phyloP scores from a whole-genome alignment of 1,140 invertebrate genomes.

The Asobara japonica region DNA sequence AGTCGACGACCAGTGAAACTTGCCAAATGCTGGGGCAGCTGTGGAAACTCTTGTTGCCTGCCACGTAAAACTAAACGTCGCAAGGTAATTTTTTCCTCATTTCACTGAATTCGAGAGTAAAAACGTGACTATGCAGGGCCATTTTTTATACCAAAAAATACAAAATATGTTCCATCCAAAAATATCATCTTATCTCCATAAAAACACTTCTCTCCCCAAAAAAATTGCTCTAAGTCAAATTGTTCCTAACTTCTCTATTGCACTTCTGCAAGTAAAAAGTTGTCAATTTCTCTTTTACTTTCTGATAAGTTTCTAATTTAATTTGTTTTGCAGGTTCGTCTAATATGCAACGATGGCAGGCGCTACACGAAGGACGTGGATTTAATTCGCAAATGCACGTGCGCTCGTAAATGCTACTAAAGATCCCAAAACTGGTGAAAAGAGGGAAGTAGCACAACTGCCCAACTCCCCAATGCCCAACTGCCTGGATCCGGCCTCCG shows the following conservation, averaged over 20 bases:
- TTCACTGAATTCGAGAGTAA: background rate
- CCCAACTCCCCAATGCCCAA: background rate
- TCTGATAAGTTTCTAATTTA: too few species aligned
- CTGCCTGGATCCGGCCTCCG: conserved; percentile 4
- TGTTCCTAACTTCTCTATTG: too few species aligned
- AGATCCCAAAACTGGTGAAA: conserved; percentile 60
- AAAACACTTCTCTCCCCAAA: too few species aligned
- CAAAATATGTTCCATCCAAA: too few species aligned
- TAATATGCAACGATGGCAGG: conserved; percentile 91
- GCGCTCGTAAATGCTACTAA: conserved; percentile 84
- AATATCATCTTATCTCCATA: too few species aligned
- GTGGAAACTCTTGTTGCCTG: conserved; percentile 83
- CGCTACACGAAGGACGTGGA: conserved; percentile 95
- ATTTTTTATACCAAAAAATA: too few species aligned
- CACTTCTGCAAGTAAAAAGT: background rate
- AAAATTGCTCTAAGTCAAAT: background rate
- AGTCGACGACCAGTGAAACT: conserved; percentile 89
- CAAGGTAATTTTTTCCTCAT: conserved; percentile 73
- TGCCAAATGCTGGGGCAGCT: conserved; percentile 82
- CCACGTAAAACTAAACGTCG: conserved; percentile 90
- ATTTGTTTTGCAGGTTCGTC: conserved; percentile 74
- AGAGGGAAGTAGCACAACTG: background rate
- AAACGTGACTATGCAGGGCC: too few species aligned
- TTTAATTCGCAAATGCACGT: conserved; percentile 93
- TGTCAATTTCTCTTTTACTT: too few species aligned